These are phyloP conservation scores for Zelleria hepariella DNA, from an alignment of 2,888 invertebrate species.

Conservation along the genomic window DNA sequence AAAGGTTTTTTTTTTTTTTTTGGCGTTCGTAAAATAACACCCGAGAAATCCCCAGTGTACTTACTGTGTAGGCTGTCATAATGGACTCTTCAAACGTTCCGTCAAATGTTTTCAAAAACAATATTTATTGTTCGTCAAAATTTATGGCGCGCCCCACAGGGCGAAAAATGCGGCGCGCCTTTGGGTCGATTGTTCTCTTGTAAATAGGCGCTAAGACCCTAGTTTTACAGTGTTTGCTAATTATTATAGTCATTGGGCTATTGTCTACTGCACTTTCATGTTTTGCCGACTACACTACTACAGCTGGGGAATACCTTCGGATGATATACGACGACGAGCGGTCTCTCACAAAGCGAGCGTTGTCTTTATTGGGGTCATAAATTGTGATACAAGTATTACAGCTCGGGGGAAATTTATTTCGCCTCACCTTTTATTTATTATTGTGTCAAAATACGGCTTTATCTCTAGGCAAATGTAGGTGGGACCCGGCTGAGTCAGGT, in stretches of 20 bases:
- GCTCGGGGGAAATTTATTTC: constrained; percentile 63
- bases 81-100: background rate
- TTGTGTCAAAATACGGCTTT: constrained; percentile 17
- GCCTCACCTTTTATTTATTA: constrained; percentile 64
- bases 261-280: constrained; percentile 58
- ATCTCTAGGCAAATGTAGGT: constrained; percentile 4
- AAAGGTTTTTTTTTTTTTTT: background rate
- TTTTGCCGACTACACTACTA: constrained; percentile 35
- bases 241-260: constrained; percentile 54
- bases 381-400: constrained; percentile 49
- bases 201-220: constrained; percentile 21
- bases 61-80: background rate
- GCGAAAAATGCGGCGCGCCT: background rate
- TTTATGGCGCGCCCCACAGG: constrained; percentile 15
- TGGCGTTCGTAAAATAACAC: background rate
- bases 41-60: background rate
- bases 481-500: background rate
- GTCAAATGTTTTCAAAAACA: background rate
- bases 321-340: constrained; percentile 66
- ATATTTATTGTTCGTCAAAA: constrained; percentile 10
- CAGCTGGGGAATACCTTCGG: constrained; percentile 19
- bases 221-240: constrained; percentile 53
- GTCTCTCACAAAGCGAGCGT: constrained; percentile 57
- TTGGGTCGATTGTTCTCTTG: background rate
- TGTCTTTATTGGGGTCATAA: constrained; percentile 65